Evolutionary conservation across 2,113 vertebrate genomes (phyloP).

Genomic region (Alosa alosa): DNA sequence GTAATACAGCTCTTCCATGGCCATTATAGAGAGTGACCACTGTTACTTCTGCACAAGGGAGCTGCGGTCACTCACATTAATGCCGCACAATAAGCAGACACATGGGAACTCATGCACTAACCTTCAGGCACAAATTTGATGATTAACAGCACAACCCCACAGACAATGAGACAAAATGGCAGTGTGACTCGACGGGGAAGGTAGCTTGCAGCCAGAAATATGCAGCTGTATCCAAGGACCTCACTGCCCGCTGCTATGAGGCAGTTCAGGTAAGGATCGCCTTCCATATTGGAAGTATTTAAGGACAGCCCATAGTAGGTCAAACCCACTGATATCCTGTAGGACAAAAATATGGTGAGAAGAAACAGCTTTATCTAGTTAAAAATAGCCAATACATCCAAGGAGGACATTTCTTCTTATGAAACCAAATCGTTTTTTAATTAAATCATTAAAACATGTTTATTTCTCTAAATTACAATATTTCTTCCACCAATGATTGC

Average conservation of each 20-base stretch:
- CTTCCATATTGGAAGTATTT: slow-evolving; percentile 39
- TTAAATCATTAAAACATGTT: no score
- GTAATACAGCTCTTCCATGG: no score
- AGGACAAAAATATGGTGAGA: not conserved
- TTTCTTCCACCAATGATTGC: not conserved
- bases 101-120: not conserved
- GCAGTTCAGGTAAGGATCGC: slow-evolving; percentile 46
- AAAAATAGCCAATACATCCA: not conserved
- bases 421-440: not conserved
- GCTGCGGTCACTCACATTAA: no score
- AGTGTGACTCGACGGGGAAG: not conserved
- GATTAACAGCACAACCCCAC: slow-evolving; percentile 26
- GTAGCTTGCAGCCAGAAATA: slow-evolving; percentile 16
- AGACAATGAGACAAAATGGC: not conserved
- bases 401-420: not conserved
- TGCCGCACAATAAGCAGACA: not conserved
- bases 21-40: no score
- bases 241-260: slow-evolving; percentile 31
- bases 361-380: not conserved
- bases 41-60: no score
- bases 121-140: slow-evolving; percentile 36
- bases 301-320: slow-evolving; percentile 43
- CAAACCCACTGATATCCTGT: slow-evolving; percentile 41
- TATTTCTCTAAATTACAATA: no score
- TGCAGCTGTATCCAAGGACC: slow-evolving; percentile 16